These are phyloP conservation scores for Mercenaria mercenaria DNA, from an alignment of 1,140 invertebrate genomes.

Conservation along the genomic window DNA sequence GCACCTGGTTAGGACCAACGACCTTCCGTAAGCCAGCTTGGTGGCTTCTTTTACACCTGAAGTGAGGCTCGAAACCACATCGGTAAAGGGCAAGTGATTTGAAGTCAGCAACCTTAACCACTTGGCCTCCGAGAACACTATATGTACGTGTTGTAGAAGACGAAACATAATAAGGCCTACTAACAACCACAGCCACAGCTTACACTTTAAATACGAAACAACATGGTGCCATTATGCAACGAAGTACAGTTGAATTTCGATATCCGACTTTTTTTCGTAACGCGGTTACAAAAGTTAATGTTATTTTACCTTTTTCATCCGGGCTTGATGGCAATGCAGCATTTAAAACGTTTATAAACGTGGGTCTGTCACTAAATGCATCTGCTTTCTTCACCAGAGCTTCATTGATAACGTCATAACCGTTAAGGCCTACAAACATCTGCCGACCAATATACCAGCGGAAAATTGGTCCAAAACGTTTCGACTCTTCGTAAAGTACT, in stretches of 20 bases:
- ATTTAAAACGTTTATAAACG: neutral
- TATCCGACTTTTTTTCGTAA: neutral
- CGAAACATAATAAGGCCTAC: too few species aligned
- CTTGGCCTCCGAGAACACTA: too few species aligned
- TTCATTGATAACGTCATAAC: conserved; percentile 65
- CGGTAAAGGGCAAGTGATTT: too few species aligned
- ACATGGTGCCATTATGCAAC: too few species aligned
- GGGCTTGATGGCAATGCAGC: neutral
- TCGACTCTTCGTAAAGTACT: neutral
- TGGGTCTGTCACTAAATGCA: conserved; percentile 29
- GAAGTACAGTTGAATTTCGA: neutral
- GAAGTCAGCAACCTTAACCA: too few species aligned
- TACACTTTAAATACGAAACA: too few species aligned
- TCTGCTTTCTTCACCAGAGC: conserved; percentile 66
- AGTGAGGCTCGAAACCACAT: too few species aligned
- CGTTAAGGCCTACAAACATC: conserved; percentile 59
- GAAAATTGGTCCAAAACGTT: conserved; percentile 42
- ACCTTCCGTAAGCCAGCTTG: too few species aligned
- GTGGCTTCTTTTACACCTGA: too few species aligned
- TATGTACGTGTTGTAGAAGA: too few species aligned
- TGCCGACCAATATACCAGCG: conserved; percentile 58
- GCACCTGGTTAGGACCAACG: too few species aligned
- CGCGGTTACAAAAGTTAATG: neutral
- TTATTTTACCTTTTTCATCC: neutral
- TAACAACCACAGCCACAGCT: too few species aligned